These are phyloP conservation scores for Chrysemys picta DNA, from an alignment of 2,113 vertebrate genomes.

Conservation along the genomic window DNA sequence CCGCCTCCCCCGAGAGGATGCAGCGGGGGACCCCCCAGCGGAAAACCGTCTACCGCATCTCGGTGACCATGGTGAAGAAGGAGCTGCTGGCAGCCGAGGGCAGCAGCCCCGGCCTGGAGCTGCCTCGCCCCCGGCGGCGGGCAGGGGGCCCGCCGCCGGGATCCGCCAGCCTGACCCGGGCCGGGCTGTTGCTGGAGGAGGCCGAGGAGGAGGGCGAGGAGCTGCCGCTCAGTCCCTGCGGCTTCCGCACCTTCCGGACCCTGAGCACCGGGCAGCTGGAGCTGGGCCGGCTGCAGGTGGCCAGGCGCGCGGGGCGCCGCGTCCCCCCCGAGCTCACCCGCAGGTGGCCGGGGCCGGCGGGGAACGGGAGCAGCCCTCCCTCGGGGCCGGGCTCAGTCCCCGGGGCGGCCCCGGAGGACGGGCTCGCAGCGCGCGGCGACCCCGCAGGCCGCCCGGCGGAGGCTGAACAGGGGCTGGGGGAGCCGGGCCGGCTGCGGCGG, in stretches of 20 bases:
- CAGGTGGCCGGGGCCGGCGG: not conserved
- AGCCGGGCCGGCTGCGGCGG: constrained; percentile 80
- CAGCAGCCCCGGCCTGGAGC: not conserved
- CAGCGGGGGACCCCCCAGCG: constrained; percentile 85
- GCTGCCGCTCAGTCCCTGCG: constrained; percentile 56
- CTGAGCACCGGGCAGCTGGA: constrained; percentile 95
- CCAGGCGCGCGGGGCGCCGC: constrained; percentile 48
- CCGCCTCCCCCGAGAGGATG: constrained; percentile 80
- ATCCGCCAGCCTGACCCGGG: constrained; percentile 49
- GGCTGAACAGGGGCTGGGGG: constrained; percentile 25
- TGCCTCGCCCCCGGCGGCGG: constrained; percentile 1
- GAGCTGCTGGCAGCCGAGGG: constrained; percentile 79
- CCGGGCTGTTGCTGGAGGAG: constrained; percentile 75
- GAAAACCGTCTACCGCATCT: constrained; percentile 93
- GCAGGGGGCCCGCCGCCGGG: not conserved
- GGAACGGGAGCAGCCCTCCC: not conserved
- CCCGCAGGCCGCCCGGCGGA: not conserved
- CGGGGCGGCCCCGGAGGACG: not conserved
- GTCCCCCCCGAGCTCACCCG: constrained; percentile 27
- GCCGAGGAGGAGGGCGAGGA: constrained; percentile 81
- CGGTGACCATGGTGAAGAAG: constrained; percentile 93
- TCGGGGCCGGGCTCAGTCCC: not conserved
- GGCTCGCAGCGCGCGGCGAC: no score
- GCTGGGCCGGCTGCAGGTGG: constrained; percentile 83
- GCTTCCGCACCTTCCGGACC: constrained; percentile 86